These are phyloP conservation scores for Ormyrus pomaceus DNA, from an alignment of 2,888 invertebrate genomes.

Conservation along the genomic window DNA sequence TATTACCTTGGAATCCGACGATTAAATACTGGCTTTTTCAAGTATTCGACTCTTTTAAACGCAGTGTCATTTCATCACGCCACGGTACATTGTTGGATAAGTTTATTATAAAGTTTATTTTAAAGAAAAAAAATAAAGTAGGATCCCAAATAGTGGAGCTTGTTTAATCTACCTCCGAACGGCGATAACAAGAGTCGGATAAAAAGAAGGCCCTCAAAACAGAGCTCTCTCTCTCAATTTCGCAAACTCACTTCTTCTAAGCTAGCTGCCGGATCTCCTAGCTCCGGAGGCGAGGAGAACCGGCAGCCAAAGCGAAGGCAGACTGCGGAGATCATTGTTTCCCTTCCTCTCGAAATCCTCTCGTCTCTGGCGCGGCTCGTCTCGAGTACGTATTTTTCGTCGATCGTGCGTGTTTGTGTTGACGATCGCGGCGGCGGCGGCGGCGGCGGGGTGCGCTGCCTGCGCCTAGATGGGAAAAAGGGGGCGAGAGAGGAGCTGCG, in stretches of 20 bases:
- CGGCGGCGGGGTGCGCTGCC: not conserved
- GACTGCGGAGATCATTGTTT: slow-evolving; percentile 53
- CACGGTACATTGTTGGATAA: not conserved
- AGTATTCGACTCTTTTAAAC: no score
- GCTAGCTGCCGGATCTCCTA: slow-evolving; percentile 5
- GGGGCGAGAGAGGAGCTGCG: slow-evolving; percentile 38
- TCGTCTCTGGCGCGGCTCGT: slow-evolving; percentile 27
- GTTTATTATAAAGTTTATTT: not conserved
- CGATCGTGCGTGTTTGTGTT: slow-evolving; percentile 27
- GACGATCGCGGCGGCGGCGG: slow-evolving; percentile 24
- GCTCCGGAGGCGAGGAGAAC: slow-evolving; percentile 16
- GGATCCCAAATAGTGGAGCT: no score
- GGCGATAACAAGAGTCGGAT: slow-evolving; percentile 5
- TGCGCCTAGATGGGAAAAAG: not conserved
- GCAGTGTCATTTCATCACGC: no score
- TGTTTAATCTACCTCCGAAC: not conserved
- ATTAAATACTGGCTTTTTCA: no score
- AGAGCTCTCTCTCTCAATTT: slow-evolving; percentile 13
- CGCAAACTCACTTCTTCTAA: slow-evolving; percentile 39
- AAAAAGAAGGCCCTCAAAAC: not conserved
- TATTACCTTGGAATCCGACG: not conserved
- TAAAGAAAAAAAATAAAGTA: not conserved
- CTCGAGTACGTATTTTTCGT: slow-evolving; percentile 54
- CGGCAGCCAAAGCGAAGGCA: slow-evolving; percentile 13
- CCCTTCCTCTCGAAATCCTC: slow-evolving; percentile 58